phyloP scores from a whole-genome alignment of 1,140 invertebrate genomes.

The Marisa cornuarietis region DNA sequence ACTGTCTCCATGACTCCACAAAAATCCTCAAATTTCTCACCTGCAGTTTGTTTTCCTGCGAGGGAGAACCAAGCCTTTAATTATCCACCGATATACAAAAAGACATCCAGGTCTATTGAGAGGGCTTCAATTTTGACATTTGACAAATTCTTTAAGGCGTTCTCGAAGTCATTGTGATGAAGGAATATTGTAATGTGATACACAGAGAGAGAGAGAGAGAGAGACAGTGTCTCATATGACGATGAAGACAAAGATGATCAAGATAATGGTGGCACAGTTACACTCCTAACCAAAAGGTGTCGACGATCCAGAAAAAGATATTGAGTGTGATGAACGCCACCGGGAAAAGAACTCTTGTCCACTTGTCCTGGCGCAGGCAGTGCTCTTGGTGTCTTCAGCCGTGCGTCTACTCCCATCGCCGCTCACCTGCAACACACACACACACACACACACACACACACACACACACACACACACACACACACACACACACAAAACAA shows the following conservation, averaged over 20 bases:
- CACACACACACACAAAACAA: neutral
- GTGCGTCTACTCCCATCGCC: slow-evolving; percentile 13
- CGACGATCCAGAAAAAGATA: slow-evolving; percentile 28
- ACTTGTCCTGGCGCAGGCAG: slow-evolving; percentile 24
- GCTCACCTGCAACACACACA: slow-evolving; percentile 9
- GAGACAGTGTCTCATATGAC: too few species aligned
- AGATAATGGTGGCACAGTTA: too few species aligned
- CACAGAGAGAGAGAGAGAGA: too few species aligned
- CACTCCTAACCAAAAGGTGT: neutral
- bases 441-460: neutral
- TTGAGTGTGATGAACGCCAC: slow-evolving; percentile 34
- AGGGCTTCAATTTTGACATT: too few species aligned
- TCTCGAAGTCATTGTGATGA: neutral
- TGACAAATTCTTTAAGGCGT: neutral
- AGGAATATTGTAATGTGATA: too few species aligned
- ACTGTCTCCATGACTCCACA: too few species aligned
- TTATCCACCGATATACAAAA: neutral
- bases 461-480: neutral
- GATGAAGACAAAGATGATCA: too few species aligned
- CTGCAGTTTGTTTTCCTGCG: too few species aligned
- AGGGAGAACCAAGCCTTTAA: neutral
- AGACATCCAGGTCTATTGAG: too few species aligned
- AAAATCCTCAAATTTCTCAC: too few species aligned
- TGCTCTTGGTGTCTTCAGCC: neutral
- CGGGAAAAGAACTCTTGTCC: slow-evolving; percentile 39